phyloP scores from a whole-genome alignment of 2,888 invertebrate genomes.

The Zaprionus obscuricornis region DNA sequence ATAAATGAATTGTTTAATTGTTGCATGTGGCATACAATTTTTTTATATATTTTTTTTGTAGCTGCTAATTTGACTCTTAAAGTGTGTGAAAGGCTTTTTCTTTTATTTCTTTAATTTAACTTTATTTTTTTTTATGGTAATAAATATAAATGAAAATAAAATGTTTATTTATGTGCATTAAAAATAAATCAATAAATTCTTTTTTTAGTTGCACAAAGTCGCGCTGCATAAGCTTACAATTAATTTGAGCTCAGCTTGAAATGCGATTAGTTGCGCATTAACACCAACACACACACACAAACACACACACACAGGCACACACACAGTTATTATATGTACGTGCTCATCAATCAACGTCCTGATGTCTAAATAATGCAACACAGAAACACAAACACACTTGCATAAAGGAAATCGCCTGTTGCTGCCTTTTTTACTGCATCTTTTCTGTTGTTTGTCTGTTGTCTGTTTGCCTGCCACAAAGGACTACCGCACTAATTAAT shows the following conservation, averaged over 20 bases:
- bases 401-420: conserved; percentile 21
- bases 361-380: conserved; percentile 74
- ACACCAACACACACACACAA: conserved; percentile 35
- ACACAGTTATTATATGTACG: background rate
- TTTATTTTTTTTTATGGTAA: too few species aligned
- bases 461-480: conserved; percentile 55
- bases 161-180: too few species aligned
- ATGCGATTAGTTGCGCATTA: conserved; percentile 63
- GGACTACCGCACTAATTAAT: conserved; percentile 77
- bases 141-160: too few species aligned
- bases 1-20: conserved; percentile 80
- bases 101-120: too few species aligned
- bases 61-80: conserved; percentile 63
- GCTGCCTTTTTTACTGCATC: conserved; percentile 7
- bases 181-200: too few species aligned
- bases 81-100: conserved; percentile 38
- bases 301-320: background rate
- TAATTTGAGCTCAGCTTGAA: conserved; percentile 47
- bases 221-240: conserved; percentile 18
- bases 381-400: conserved; percentile 17
- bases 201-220: too few species aligned
- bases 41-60: conserved; percentile 21
- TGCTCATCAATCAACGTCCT: conserved; percentile 69
- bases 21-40: conserved; percentile 55
- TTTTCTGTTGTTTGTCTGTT: conserved; percentile 21